phyloP scores from a whole-genome alignment of 35 echinoderm and acorn worm species.

The Anneissia japonica region DNA sequence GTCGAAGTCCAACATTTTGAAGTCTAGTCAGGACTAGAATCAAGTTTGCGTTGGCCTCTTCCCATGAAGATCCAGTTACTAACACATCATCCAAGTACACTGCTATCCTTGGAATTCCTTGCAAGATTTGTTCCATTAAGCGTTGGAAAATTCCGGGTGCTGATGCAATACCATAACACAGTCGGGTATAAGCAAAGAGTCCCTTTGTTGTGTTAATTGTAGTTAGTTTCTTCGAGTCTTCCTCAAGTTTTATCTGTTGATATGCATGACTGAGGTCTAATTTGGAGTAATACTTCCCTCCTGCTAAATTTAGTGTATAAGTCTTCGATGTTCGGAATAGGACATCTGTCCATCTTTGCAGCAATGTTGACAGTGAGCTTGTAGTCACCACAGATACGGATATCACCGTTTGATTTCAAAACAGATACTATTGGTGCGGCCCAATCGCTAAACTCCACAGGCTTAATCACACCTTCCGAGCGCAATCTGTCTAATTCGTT shows the following conservation, averaged over 20 bases:
- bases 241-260: conserved; percentile 31
- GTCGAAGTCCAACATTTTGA: conserved; percentile 15
- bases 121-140: conserved; percentile 32
- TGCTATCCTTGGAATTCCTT: conserved; percentile 15
- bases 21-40: conserved; percentile 25
- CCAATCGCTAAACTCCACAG: conserved; percentile 36
- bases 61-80: conserved; percentile 21
- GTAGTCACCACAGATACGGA: conserved; percentile 56
- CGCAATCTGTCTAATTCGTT: conserved; percentile 29
- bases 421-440: conserved; percentile 58
- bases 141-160: conserved; percentile 51
- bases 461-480: conserved; percentile 23
- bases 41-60: conserved; percentile 11
- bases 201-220: conserved; percentile 50
- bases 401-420: conserved; percentile 9
- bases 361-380: conserved; percentile 32
- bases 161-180: conserved; percentile 45
- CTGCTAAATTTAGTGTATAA: conserved; percentile 28
- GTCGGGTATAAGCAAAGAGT: conserved; percentile 15
- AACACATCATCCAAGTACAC: conserved; percentile 46
- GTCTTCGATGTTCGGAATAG: too few species aligned
- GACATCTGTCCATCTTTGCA: conserved; percentile 35
- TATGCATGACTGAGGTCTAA: conserved; percentile 46
- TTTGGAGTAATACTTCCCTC: conserved; percentile 31
- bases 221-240: conserved; percentile 5